Percentiles rank a stretch among this genome's conserved stretches.
These are phyloP conservation scores for Hydractinia echinata DNA, from an alignment of 30 jellyfish, hydroid and myxozoan species.

Conservation along the genomic window DNA sequence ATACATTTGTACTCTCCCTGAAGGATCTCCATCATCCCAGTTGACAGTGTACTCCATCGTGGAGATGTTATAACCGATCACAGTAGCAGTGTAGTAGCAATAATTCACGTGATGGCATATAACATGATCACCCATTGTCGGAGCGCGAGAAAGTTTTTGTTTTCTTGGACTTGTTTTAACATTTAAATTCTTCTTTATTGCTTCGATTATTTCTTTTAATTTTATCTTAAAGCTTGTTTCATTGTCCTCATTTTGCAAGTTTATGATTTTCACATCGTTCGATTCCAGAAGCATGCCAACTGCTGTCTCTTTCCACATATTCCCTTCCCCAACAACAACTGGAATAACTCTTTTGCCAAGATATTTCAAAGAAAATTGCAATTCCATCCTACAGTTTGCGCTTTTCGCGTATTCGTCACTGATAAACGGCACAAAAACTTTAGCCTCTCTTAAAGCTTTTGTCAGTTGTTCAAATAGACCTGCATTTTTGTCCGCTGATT, in stretches of 20 bases:
- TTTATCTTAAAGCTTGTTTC: background rate
- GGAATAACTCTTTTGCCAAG: slow-evolving; percentile 66
- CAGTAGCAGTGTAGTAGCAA: slow-evolving; percentile 79
- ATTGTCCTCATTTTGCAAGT: slow-evolving; percentile 27
- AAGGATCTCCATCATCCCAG: slow-evolving; percentile 84
- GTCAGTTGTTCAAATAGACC: slow-evolving; percentile 72
- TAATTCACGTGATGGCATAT: slow-evolving; percentile 53
- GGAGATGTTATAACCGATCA: slow-evolving; percentile 40
- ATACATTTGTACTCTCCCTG: slow-evolving; percentile 63
- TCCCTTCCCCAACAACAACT: slow-evolving; percentile 67
- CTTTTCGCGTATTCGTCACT: slow-evolving; percentile 75
- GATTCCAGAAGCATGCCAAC: slow-evolving; percentile 59
- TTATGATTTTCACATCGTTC: slow-evolving; percentile 32
- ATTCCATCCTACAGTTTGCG: slow-evolving; percentile 75
- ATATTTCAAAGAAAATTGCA: slow-evolving; percentile 70
- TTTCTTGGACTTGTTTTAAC: background rate
- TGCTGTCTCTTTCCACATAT: slow-evolving; percentile 56
- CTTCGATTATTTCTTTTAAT: slow-evolving; percentile 18
- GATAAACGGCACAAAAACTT: slow-evolving; percentile 60
- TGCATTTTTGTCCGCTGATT: slow-evolving; percentile 56
- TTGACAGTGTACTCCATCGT: slow-evolving; percentile 61
- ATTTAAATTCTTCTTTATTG: background rate
- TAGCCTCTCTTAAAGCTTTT: slow-evolving; percentile 50
- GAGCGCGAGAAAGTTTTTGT: slow-evolving; percentile 32
- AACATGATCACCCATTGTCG: slow-evolving; percentile 75